Conservation (phyloP, 64 coral and sea anemone genomes). For the Trachythela sp. region DNA sequence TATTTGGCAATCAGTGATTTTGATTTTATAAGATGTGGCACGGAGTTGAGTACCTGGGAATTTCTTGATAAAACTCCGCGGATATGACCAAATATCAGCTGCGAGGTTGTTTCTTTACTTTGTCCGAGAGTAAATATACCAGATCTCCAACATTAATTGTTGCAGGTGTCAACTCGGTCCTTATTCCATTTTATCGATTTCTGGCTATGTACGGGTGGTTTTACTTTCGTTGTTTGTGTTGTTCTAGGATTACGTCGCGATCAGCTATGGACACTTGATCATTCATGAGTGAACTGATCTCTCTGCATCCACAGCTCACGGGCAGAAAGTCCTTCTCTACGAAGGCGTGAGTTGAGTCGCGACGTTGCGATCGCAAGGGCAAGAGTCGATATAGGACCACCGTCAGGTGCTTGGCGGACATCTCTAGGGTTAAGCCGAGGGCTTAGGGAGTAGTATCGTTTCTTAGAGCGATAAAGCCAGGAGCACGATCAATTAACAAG, state of each 20-base stretch:
- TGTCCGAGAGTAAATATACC: neutral
- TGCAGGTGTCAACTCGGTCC: neutral
- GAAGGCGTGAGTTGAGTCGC: neutral
- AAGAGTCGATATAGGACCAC: neutral
- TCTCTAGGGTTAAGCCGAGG: neutral
- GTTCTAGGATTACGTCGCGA: neutral
- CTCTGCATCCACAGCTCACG: neutral
- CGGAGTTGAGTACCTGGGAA: no score
- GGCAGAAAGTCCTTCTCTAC: neutral
- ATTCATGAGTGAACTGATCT: constrained; percentile 26
- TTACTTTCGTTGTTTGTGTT: no score
- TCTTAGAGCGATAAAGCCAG: neutral
- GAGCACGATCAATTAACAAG: no score
- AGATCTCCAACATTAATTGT: constrained; percentile 7
- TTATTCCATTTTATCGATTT: neutral
- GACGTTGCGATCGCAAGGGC: constrained; percentile 14
- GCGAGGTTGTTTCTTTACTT: neutral
- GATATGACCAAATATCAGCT: constrained; percentile 19
- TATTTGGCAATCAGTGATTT: neutral
- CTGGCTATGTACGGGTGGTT: constrained; percentile 3
- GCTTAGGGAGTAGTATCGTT: neutral
- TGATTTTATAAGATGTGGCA: constrained; percentile 24
- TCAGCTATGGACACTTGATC: constrained; percentile 2
- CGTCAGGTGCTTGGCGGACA: neutral
- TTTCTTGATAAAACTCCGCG: neutral